Evolutionary conservation across 2,888 invertebrate species (phyloP).

Genomic region (Plebejus melissa): DNA sequence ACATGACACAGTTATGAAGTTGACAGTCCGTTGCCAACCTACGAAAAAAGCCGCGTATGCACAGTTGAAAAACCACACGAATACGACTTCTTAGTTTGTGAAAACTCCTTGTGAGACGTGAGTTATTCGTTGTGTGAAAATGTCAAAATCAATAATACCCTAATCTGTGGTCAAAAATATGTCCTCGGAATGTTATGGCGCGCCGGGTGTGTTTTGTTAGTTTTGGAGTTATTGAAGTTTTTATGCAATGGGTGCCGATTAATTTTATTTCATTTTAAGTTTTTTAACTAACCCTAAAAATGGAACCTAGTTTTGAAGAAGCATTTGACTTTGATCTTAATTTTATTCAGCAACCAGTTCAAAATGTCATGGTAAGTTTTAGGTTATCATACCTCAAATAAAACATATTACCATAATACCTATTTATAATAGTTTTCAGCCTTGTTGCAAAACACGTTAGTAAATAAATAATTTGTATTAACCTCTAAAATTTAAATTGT

Average conservation of each 20-base stretch:
- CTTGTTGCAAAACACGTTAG: neutral
- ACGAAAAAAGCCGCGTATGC: too few species aligned
- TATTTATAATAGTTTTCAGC: neutral
- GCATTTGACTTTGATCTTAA: conserved; percentile 55
- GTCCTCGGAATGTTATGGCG: conserved; percentile 30
- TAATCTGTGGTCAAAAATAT: conserved; percentile 20
- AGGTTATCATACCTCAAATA: conserved; percentile 41
- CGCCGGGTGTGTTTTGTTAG: conserved; percentile 36
- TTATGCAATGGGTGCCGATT: conserved; percentile 21
- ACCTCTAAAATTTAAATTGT: neutral
- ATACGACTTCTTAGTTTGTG: too few species aligned
- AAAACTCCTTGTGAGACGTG: too few species aligned
- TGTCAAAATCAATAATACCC: too few species aligned
- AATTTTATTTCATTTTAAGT: conserved; percentile 9
- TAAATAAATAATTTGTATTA: neutral
- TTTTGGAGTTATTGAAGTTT: conserved; percentile 26
- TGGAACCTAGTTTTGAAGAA: conserved; percentile 45
- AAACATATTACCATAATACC: neutral
- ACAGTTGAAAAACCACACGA: too few species aligned
- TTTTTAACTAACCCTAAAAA: conserved; percentile 33
- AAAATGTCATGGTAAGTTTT: conserved; percentile 50
- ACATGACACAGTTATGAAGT: too few species aligned
- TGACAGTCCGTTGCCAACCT: too few species aligned
- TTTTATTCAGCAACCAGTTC: conserved; percentile 46
- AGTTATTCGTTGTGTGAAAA: too few species aligned